Base-by-base conservation (phyloP, 1,140 invertebrate species). In the Goniozus legneri region DNA sequence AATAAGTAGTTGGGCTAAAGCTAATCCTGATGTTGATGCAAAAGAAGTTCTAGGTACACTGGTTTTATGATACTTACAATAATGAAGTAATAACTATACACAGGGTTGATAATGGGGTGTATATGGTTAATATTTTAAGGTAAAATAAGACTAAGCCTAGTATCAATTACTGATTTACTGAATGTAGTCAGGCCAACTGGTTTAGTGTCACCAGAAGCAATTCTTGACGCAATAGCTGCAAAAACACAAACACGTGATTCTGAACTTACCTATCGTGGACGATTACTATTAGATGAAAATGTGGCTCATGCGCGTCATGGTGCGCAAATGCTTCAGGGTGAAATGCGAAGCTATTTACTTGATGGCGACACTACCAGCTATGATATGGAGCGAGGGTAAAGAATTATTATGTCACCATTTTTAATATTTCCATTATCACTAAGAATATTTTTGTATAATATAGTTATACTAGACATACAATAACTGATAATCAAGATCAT, bases 191-290 rank as follows among this genome's bases (percentile, higher is more conserved):
- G 96, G 35, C 87, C 89, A 3, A 89, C 91, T 19, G 80, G 83
- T 27, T 80, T 98, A 10, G 84, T 98, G 22, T 85, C 87, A 21
- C 83, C 95, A 1, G 92, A 98, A 74, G 83, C 84, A 60, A 86
- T 99, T 46, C 81, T 99, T 10, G 95, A 98, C 78, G 95, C 95
- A 15, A 96, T 98, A 52, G 84, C 91, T 57, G 82, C 87, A 54
- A 83, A 88, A 58, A 91, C 84, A 21, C 85, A 87, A 63, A 84
- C 82, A 34, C 82, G 84, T 57, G 84, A 86, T 64, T 86, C 84
- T 24, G 84, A 89, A 48, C 77, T 97, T 13, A 83, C 84, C 36
- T 94, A 96, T 71, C 79, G 90, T 21, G 91, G 91, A 34, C 79
- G 84, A 42, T 69, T 92, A 35, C 76, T 92, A 56, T 81, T 88